A percentile compares a stretch with the other conserved stretches of the same genome.
phyloP scores from a whole-genome alignment of 2,113 vertebrate species.

The Cyprinodon brontotheroides region DNA sequence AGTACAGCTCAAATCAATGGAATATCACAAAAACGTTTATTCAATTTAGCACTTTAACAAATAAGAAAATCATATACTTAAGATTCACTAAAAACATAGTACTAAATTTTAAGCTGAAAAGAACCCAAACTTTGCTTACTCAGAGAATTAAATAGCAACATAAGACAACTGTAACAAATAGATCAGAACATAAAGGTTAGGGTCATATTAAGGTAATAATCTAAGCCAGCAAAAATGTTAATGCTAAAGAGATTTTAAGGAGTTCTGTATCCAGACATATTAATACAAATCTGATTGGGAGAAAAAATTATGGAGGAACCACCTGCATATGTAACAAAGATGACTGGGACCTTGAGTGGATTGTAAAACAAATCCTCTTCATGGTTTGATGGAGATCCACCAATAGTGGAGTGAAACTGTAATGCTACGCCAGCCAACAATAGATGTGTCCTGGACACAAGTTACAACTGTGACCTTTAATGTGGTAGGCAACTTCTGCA shows the following conservation, averaged over 20 bases:
- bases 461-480: not conserved
- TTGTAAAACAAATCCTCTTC: not conserved
- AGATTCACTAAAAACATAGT: not conserved
- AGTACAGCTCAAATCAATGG: not conserved
- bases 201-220: not conserved
- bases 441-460: not conserved
- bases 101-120: too few species aligned
- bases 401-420: not conserved
- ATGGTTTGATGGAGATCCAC: not conserved
- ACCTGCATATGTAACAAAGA: not conserved
- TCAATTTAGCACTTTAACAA: not conserved
- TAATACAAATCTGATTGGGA: not conserved
- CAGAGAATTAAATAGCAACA: too few species aligned
- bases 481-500: not conserved
- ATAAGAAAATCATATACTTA: not conserved
- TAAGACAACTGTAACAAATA: not conserved
- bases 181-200: not conserved
- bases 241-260: not conserved
- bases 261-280: not conserved
- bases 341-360: not conserved
- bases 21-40: not conserved
- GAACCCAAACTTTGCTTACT: too few species aligned
- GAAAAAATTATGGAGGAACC: not conserved
- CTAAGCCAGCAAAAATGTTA: not conserved
- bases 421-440: not conserved